phyloP scores from a whole-genome alignment of 2,888 invertebrate genomes.

The Tenodera sinensis region DNA sequence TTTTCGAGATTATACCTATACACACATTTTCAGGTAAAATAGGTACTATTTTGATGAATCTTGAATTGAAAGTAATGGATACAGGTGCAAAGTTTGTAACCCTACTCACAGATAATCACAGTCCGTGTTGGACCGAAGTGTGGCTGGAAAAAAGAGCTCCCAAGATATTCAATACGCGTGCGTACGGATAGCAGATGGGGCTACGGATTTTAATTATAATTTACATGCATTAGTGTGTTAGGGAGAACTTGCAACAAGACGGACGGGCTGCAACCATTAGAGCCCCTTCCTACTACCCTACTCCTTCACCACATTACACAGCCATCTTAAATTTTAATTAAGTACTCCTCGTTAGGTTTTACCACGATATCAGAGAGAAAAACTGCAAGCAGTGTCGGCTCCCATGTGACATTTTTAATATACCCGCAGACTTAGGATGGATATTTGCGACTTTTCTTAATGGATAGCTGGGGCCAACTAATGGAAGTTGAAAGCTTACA shows the following conservation, averaged over 20 bases:
- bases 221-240: conserved; percentile 23
- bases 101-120: too few species aligned
- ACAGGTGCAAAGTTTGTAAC: too few species aligned
- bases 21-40: too few species aligned
- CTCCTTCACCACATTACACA: conserved; percentile 12
- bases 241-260: background rate
- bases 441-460: too few species aligned
- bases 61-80: too few species aligned
- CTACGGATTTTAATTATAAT: conserved; percentile 24
- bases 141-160: background rate
- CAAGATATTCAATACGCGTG: conserved; percentile 7
- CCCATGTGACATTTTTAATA: background rate
- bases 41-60: too few species aligned
- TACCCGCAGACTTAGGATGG: too few species aligned
- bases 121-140: background rate
- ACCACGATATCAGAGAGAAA: background rate
- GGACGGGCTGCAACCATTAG: background rate
- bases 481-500: too few species aligned
- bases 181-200: conserved; percentile 6
- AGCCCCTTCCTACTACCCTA: background rate
- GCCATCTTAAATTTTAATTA: conserved; percentile 28
- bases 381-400: background rate
- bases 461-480: too few species aligned
- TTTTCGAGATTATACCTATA: too few species aligned
- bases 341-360: conserved; percentile 16